phyloP scores from a whole-genome alignment of 2,113 vertebrate genomes.

The Crotalus helleri region DNA sequence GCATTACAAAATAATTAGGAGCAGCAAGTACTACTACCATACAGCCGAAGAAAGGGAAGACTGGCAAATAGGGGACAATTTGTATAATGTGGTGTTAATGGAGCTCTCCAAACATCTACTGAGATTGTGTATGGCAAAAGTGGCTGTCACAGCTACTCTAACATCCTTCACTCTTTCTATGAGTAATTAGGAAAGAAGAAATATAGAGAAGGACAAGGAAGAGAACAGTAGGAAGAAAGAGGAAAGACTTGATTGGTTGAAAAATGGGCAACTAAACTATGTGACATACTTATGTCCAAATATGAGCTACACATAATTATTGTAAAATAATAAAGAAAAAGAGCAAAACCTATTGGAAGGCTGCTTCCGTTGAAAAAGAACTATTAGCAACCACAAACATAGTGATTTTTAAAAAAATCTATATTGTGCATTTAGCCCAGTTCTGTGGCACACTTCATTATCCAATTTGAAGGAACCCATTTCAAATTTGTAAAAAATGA shows the following conservation, averaged over 20 bases:
- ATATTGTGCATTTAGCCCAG: neutral
- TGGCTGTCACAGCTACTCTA: neutral
- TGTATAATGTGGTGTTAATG: neutral
- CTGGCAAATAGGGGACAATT: neutral
- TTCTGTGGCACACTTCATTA: neutral
- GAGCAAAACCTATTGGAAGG: slow-evolving; percentile 15
- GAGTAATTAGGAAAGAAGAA: neutral
- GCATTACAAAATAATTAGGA: slow-evolving; percentile 13
- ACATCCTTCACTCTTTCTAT: neutral
- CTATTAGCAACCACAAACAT: neutral
- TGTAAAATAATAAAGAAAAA: neutral
- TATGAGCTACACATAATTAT: slow-evolving; percentile 23
- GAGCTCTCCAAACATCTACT: neutral
- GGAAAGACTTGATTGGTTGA: slow-evolving; percentile 11
- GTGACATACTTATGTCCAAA: neutral
- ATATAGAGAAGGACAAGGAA: neutral
- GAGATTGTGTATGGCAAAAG: neutral
- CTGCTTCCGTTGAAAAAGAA: neutral
- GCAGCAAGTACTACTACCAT: neutral
- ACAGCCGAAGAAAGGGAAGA: neutral
- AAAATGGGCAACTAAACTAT: slow-evolving; percentile 21
- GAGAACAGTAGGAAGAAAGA: neutral
- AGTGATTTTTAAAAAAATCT: neutral
- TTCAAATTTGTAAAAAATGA: neutral
- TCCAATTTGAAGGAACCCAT: neutral